Conservation (phyloP, 2,888 invertebrate species). For the Athripsodes cinereus region DNA sequence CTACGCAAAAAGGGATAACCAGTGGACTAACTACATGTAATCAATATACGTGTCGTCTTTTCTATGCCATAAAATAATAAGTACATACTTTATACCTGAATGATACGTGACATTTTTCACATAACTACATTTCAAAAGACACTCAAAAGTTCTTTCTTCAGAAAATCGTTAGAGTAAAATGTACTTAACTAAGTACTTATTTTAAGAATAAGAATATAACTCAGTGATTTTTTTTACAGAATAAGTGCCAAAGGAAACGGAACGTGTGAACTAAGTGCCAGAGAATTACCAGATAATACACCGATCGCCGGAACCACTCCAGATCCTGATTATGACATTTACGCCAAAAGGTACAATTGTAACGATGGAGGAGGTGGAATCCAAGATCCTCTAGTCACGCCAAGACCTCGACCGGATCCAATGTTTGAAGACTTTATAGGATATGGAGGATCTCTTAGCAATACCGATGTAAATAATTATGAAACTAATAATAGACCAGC, state of each 20-base stretch:
- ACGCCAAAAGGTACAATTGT: slow-evolving; percentile 50
- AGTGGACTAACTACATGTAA: too few relatives aligned
- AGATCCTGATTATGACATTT: slow-evolving; percentile 59
- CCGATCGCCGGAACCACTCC: slow-evolving; percentile 47
- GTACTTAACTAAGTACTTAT: too few relatives aligned
- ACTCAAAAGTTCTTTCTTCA: too few relatives aligned
- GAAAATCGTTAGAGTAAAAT: too few relatives aligned
- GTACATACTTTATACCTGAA: too few relatives aligned
- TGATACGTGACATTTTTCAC: too few relatives aligned
- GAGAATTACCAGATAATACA: slow-evolving; percentile 41
- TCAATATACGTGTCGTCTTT: too few relatives aligned
- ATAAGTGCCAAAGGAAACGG: slow-evolving; percentile 57
- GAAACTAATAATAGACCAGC: slow-evolving; percentile 5
- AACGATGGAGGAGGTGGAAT: slow-evolving; percentile 32
- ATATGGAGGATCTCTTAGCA: slow-evolving; percentile 12
- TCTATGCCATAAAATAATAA: too few relatives aligned
- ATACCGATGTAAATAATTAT: slow-evolving; percentile 3
- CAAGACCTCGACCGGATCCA: slow-evolving; percentile 18
- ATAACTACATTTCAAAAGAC: too few relatives aligned
- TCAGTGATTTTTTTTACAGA: slow-evolving; percentile 39
- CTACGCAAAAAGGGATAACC: too few relatives aligned
- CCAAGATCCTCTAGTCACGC: slow-evolving; percentile 20
- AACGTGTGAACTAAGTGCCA: slow-evolving; percentile 51
- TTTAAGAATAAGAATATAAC: too few relatives aligned
- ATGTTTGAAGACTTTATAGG: slow-evolving; percentile 26